Evolutionary conservation across 1,140 invertebrate genomes (phyloP), one percentile per base, ranked within the genome.

Genomic region (Nephotettix cincticeps): DNA sequence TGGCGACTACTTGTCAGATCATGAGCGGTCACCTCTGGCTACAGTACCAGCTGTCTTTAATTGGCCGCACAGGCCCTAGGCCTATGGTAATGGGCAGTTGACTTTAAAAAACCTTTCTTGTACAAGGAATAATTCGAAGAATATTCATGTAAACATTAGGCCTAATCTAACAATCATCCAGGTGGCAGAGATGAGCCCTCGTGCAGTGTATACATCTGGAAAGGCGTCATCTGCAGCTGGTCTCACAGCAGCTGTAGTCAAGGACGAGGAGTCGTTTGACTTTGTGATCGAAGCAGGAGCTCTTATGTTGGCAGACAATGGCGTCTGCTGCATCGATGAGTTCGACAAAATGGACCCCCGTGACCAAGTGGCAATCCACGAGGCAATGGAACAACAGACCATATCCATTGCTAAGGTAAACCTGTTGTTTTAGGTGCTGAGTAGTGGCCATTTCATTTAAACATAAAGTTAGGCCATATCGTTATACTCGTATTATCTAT

Each of bases 371-470:
- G 98, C 98, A 28, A 99, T 99, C 79, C 98, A 99, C 82, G 98
- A 99, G 86, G 98, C 98, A 58, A 99, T 99, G 98, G 98, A 99
- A 87, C 98, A 99, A 79, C 98, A 99, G 83, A 99, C 98, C 0
- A 99, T 99, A 78, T 98, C 97, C 0, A 90, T 99, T 66, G 97
- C 98, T 0, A 99, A 99, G 84, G 88, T 89, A 77, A n/a, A n/a
- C n/a, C n/a, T n/a, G n/a, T n/a, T n/a, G n/a, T n/a, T n/a, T n/a
- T n/a, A n/a, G n/a, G n/a, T n/a, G n/a, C n/a, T n/a, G n/a, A n/a
- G n/a, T n/a, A n/a, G n/a, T n/a, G n/a, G n/a, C n/a, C n/a, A n/a
- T n/a, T n/a, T n/a, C n/a, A n/a, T n/a, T n/a, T n/a, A n/a, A n/a
- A n/a, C n/a, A n/a, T n/a, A n/a, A n/a, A n/a, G n/a, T n/a, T n/a